phyloP scores from a whole-genome alignment of 2,113 vertebrate species.

The Sceloporus tristichus region DNA sequence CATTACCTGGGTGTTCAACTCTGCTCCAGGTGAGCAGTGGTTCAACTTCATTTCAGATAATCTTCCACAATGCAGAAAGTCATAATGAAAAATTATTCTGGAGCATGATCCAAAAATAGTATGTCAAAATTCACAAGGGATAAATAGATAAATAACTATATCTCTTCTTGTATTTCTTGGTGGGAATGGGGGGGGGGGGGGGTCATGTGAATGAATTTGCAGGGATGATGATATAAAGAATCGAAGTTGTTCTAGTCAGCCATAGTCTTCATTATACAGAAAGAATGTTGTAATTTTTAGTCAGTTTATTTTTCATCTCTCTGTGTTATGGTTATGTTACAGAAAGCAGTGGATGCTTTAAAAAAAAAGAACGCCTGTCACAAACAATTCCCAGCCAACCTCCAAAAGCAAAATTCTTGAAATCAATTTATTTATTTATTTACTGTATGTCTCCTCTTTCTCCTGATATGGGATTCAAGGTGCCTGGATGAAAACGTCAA shows the following conservation, averaged over 20 bases:
- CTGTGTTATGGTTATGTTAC: neutral
- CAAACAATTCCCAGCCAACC: neutral
- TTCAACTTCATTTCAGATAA: neutral
- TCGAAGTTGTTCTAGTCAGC: neutral
- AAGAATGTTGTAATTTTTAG: neutral
- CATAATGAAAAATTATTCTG: neutral
- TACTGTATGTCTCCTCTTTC: no score
- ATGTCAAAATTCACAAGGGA: neutral
- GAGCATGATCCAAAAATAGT: neutral
- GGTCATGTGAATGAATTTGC: neutral
- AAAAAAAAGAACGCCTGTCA: neutral
- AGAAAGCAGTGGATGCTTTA: neutral
- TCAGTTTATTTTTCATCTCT: neutral
- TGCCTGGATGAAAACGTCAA: neutral
- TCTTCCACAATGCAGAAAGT: neutral
- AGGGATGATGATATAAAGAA: constrained; percentile 34
- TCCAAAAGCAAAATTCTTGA: neutral
- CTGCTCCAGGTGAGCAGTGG: neutral
- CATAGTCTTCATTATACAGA: constrained; percentile 1
- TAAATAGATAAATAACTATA: no score
- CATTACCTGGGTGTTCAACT: neutral
- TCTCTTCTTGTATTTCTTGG: neutral
- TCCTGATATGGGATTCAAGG: neutral
- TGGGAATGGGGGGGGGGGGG: neutral
- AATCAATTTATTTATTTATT: neutral